Evolutionary conservation across 2,888 invertebrate species (phyloP).

Genomic region (Dromius quadrimaculatus): DNA sequence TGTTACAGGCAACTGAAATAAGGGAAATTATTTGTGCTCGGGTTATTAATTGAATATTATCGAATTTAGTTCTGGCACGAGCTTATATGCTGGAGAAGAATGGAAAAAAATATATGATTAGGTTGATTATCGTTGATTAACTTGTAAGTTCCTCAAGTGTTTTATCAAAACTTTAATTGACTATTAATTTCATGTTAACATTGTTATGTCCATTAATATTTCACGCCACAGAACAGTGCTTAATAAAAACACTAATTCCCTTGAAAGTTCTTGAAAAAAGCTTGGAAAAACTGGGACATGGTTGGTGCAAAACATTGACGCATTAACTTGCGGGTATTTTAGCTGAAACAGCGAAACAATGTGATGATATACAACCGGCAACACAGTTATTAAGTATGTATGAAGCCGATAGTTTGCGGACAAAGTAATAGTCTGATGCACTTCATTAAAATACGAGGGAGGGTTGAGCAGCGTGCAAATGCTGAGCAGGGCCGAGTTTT

Average conservation of each 20-base stretch:
- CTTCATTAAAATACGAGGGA: slow-evolving; percentile 33
- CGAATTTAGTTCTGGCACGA: too few relatives aligned
- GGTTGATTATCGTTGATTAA: too few relatives aligned
- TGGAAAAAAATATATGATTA: too few relatives aligned
- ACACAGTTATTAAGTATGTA: slow-evolving; percentile 42
- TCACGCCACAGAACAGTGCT: background rate
- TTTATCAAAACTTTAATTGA: too few relatives aligned
- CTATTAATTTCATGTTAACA: slow-evolving; percentile 13
- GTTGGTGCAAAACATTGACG: background rate
- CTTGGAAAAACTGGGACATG: background rate
- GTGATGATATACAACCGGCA: slow-evolving; percentile 33
- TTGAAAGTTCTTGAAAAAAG: slow-evolving; percentile 1
- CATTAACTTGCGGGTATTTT: slow-evolving; percentile 17
- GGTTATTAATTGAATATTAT: too few relatives aligned
- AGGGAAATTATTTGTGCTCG: too few relatives aligned
- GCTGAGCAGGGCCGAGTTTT: background rate
- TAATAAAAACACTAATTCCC: background rate
- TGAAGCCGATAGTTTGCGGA: slow-evolving; percentile 43
- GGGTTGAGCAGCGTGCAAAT: background rate
- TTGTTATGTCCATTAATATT: slow-evolving; percentile 6
- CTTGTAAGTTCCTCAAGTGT: too few relatives aligned
- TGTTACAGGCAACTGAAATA: too few relatives aligned
- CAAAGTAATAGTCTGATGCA: slow-evolving; percentile 37
- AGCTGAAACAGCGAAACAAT: slow-evolving; percentile 6
- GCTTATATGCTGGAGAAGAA: too few relatives aligned